These are phyloP conservation scores for Stichopus chloronotus DNA, from an alignment of 35 echinoderm and acorn worm genomes.

Conservation along the genomic window DNA sequence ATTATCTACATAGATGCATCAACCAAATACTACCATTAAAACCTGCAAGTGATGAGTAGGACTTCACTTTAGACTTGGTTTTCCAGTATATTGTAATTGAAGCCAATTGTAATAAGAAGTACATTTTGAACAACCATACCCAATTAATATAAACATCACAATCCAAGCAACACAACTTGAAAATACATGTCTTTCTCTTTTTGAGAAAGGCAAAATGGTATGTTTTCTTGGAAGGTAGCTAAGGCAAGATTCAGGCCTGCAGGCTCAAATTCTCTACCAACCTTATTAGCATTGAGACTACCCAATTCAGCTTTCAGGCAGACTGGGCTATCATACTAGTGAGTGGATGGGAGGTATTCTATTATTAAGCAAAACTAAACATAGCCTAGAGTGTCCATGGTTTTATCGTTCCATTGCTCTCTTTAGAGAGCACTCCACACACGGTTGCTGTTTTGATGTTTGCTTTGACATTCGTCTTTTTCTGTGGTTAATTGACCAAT, in stretches of 20 bases:
- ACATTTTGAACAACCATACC: too few relatives aligned
- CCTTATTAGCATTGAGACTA: slow-evolving; percentile 4
- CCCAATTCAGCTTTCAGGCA: neutral
- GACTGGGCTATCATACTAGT: neutral
- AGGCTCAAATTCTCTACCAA: neutral
- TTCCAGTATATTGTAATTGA: too few relatives aligned
- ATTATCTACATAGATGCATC: too few relatives aligned
- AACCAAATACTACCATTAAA: too few relatives aligned
- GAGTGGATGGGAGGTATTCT: neutral
- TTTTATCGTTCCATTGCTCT: neutral
- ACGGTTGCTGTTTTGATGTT: neutral
- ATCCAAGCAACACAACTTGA: too few relatives aligned
- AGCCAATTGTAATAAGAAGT: too few relatives aligned
- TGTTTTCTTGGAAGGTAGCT: too few relatives aligned
- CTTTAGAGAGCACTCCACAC: neutral
- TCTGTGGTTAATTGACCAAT: slow-evolving; percentile 3
- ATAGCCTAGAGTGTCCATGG: slow-evolving; percentile 23
- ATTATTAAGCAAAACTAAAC: neutral
- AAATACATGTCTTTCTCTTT: too few relatives aligned
- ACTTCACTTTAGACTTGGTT: too few relatives aligned
- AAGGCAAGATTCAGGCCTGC: neutral
- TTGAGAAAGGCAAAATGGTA: too few relatives aligned
- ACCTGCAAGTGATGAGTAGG: too few relatives aligned
- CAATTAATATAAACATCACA: too few relatives aligned
- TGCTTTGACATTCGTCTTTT: neutral